phyloP scores from a whole-genome alignment of 2,113 vertebrate species.

The Diadophis punctatus region DNA sequence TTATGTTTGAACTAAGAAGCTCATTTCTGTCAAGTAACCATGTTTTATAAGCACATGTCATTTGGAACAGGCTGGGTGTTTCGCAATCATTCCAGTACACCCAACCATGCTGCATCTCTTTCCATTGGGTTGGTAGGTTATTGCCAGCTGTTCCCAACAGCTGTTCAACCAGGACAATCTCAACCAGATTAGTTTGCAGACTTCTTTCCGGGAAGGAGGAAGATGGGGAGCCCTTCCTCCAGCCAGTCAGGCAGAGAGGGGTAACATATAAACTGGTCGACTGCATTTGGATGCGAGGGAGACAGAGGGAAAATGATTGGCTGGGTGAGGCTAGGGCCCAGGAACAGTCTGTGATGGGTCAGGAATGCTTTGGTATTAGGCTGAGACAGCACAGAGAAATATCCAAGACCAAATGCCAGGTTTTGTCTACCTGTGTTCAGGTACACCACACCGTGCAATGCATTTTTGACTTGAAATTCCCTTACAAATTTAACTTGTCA shows the following conservation, averaged over 20 bases:
- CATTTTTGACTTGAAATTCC: background rate
- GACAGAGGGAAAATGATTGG: background rate
- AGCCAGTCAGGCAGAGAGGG: background rate
- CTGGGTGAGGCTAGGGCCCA: background rate
- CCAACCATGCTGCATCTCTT: background rate
- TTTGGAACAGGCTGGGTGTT: background rate
- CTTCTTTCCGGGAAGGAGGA: background rate
- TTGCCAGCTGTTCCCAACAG: background rate
- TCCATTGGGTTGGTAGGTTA: background rate
- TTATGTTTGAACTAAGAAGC: background rate
- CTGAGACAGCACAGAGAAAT: background rate
- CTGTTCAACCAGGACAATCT: background rate
- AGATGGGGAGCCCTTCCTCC: background rate
- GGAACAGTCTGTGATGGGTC: background rate
- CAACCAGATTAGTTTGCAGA: background rate
- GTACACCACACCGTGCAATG: background rate
- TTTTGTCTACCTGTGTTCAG: background rate
- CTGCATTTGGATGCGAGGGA: background rate
- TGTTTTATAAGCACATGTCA: background rate
- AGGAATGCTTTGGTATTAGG: background rate
- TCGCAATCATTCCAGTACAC: background rate
- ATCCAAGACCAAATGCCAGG: background rate
- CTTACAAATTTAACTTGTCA: background rate
- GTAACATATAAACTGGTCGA: background rate
- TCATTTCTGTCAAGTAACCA: background rate